Base-by-base conservation (phyloP, 2,113 vertebrate species). In the human region DNA sequence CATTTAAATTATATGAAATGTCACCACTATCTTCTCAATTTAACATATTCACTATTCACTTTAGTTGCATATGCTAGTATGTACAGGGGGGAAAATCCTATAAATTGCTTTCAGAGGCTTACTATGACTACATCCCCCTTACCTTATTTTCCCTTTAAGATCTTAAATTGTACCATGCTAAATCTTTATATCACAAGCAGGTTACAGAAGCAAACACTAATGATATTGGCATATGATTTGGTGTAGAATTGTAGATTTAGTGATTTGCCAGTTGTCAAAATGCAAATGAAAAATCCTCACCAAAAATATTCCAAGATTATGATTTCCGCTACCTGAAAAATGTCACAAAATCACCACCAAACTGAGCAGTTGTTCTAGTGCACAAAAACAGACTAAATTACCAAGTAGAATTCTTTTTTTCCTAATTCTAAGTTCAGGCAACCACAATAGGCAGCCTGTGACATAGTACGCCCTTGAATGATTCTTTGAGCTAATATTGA, bases 401-500 rank as follows among this genome's bases (percentile, higher is more conserved):
- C 9, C 18, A 78, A 92, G 32, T 80, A 5, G 16, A 35, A 35
- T 32, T 25, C 80, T 76, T 95, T 38, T 5, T 92, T 57, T 95
- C 13, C 3, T 64, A 84, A 93, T 90, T 95, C n/a, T 91, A 90
- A 88, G 70, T 91, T 95, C n/a, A 86, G 40, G n/a, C 94, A 83
- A 83, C 14, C 27, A 90, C 68, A 80, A n/a, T n/a, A 75, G 35
- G 82, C 59, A 89, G 17, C 14, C 64, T 93, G 76, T 76, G 86
- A 89, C 16, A 80, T 30, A 92, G 4, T 70, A 86, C 50, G 27
- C 32, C 32, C 16, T 95, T 94, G 32, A 97, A 55, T 10, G 17
- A 94, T 79, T 80, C 57, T 96, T 91, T 93, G 52, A 82, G 59
- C 52, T 68, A 84, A 86, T 95, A 93, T 64, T 95, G 80, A 97